Base-by-base conservation (phyloP, 1,140 invertebrate species). In the Colletes gigas region DNA sequence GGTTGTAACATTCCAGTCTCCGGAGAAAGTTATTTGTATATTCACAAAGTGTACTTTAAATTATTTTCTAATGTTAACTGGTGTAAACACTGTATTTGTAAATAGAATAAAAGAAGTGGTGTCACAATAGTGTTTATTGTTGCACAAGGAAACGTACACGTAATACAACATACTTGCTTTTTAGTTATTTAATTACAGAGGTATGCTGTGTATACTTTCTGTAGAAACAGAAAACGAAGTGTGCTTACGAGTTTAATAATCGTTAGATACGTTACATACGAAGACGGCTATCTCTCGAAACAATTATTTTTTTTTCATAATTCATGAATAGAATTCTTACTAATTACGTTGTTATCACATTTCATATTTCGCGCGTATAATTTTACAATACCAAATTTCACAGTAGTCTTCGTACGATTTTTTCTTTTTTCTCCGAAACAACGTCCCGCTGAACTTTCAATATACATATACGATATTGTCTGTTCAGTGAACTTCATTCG, bases 131-230 rank as follows among this genome's bases (percentile, higher is more conserved):
- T 90, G 79, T 91, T 91, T 89, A 88, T 88, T 88, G 66, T 70
- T 89, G 88, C 85, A 91, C 83, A 78, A 85, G 60, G 82, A 89
- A 90, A 90, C 85, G 82, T 88, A 90, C 86, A 90, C 82, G 70
- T 86, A 74, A 85, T 88, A 84, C 85, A 88, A 88, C 83, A 89
- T 88, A 86, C 81, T 84, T 89, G 78, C 62, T 80, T 86, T 86
- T 82, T 60, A 86, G 66, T 86, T 81, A 87, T 44, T 85, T 90
- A 87, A 81, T 89, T 89, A 89, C 77, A 66, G 85, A 86, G 81
- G 86, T 90, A 87, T 90, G 88, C 81, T 89, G 88, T 88, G 82
- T 88, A 85, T 89, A 71, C 82, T 89, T 90, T 83, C 85, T 77
- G 83, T 72, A 73, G 73, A 76, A 87, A 88, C 88, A 86, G 89